Conservation (phyloP, 1,140 invertebrate genomes). For the Drosophila saltans region DNA sequence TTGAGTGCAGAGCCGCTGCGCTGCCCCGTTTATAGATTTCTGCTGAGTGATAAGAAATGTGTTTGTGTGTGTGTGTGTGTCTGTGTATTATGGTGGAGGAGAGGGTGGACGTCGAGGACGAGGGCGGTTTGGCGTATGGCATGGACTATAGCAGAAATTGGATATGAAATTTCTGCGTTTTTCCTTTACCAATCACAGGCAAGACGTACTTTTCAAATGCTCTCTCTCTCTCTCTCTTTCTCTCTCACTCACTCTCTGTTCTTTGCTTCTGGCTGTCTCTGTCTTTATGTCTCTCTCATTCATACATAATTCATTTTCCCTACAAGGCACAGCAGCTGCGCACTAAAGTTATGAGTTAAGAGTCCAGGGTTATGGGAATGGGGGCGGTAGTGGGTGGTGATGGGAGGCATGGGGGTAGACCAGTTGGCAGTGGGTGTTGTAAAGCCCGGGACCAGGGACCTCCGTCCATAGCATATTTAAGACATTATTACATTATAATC, state of each 20-base stretch:
- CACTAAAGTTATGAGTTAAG: conserved; percentile 45
- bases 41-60: conserved; percentile 27
- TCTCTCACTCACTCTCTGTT: conserved; percentile 1
- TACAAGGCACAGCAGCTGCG: conserved; percentile 71
- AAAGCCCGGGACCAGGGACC: not conserved
- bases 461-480: conserved; percentile 67
- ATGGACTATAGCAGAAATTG: conserved; percentile 18
- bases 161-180: conserved; percentile 50
- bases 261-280: not conserved
- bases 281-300: conserved; percentile 9
- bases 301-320: conserved; percentile 52
- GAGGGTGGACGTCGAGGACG: not conserved
- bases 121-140: not conserved
- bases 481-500: conserved; percentile 83
- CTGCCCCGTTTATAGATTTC: conserved; percentile 62
- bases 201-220: conserved; percentile 8
- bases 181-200: conserved; percentile 69
- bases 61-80: not conserved
- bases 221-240: conserved; percentile 7
- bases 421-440: conserved; percentile 5
- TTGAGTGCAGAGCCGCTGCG: conserved; percentile 69
- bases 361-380: not conserved
- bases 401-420: not conserved
- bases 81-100: not conserved
- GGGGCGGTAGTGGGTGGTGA: not conserved